These are phyloP conservation scores for Buceros bicornis DNA, from an alignment of 2,797 vertebrate species.

Conservation along the genomic window DNA sequence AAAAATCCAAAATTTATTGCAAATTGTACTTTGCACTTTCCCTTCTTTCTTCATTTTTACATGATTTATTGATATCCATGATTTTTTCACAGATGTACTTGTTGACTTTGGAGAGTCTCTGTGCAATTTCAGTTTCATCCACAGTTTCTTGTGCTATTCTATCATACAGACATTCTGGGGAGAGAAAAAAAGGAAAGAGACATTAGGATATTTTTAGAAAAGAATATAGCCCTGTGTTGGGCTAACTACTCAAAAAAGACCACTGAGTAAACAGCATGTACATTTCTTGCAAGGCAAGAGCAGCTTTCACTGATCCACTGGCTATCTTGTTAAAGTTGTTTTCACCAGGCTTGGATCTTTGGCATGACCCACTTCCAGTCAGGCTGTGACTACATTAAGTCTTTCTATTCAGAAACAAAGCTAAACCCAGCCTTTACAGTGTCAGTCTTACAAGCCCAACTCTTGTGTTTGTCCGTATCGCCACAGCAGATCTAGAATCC, in stretches of 20 bases:
- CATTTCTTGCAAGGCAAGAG: conserved; percentile 9
- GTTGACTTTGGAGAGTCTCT: conserved; percentile 99
- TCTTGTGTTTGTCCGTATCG: background rate
- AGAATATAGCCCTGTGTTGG: background rate
- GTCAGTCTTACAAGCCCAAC: background rate
- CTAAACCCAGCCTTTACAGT: background rate
- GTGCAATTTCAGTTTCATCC: conserved; percentile 98
- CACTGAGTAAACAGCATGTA: background rate
- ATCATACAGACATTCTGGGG: conserved; percentile 96
- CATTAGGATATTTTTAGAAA: conserved; percentile 54
- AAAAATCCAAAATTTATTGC: conserved; percentile 87
- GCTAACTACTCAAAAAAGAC: conserved; percentile 6
- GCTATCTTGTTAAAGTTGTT: background rate
- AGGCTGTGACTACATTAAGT: conserved; percentile 34
- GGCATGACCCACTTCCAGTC: conserved; percentile 27
- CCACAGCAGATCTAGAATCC: background rate
- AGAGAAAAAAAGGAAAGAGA: conserved; percentile 70
- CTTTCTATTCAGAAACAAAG: background rate
- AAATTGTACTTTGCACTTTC: conserved; percentile 92
- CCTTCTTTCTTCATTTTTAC: conserved; percentile 98
- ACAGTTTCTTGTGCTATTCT: conserved; percentile 99
- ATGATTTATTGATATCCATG: conserved; percentile 99
- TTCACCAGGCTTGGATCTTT: background rate
- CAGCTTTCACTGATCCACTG: background rate
- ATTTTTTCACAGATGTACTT: conserved; percentile 99